These are phyloP conservation scores for Drosophila engyochracea DNA, from an alignment of 2,888 invertebrate genomes.

Conservation along the genomic window DNA sequence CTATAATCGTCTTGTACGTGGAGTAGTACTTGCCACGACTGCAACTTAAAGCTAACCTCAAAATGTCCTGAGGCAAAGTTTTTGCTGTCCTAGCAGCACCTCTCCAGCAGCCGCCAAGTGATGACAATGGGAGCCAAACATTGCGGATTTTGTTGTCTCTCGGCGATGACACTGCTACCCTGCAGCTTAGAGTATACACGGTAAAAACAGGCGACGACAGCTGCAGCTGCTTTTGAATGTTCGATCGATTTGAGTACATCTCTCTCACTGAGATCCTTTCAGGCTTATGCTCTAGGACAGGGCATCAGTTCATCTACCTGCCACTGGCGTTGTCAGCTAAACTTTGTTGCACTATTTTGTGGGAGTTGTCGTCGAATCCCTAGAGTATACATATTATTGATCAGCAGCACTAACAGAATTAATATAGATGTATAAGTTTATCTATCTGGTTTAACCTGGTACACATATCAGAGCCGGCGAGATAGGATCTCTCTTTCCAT, in stretches of 20 bases:
- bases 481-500: neutral
- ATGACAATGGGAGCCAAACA: slow-evolving; percentile 39
- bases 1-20: slow-evolving; percentile 69
- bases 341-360: neutral
- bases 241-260: neutral
- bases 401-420: neutral
- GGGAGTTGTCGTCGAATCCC: neutral
- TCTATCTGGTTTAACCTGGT: neutral
- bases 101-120: slow-evolving; percentile 11
- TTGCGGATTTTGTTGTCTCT: slow-evolving; percentile 41
- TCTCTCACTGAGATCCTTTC: slow-evolving; percentile 1
- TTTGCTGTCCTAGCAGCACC: slow-evolving; percentile 36
- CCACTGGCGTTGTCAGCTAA: neutral
- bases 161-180: slow-evolving; percentile 20
- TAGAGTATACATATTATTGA: neutral
- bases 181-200: neutral
- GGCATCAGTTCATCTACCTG: neutral
- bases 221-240: neutral
- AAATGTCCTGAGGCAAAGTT: slow-evolving; percentile 44
- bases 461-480: accelerated
- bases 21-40: slow-evolving; percentile 34
- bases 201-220: neutral
- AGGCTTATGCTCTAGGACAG: neutral
- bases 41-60: slow-evolving; percentile 71
- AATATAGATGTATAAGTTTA: accelerated